Conservation (phyloP, 2,888 invertebrate genomes). For the Elysia crispata region DNA sequence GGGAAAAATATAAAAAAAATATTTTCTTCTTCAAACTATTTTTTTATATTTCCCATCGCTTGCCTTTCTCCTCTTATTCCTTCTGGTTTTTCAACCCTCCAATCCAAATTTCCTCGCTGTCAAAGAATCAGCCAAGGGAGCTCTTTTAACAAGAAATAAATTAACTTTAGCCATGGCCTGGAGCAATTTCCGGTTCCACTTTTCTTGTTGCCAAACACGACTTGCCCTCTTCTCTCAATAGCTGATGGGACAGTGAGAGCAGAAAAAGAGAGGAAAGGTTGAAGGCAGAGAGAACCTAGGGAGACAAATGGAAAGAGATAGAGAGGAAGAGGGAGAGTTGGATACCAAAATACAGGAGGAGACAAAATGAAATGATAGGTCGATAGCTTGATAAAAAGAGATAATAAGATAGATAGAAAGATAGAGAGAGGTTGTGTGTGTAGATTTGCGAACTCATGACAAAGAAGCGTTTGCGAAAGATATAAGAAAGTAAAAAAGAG, state of each 20-base stretch:
- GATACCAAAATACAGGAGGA: neutral
- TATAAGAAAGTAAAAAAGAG: too few relatives aligned
- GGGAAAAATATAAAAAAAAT: too few relatives aligned
- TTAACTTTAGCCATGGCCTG: neutral
- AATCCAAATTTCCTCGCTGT: too few relatives aligned
- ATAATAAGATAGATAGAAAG: neutral
- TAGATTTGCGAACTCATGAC: too few relatives aligned
- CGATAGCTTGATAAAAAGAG: neutral
- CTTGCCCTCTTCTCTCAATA: neutral
- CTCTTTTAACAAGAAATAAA: constrained; percentile 21
- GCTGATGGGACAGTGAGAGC: neutral
- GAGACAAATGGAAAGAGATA: neutral
- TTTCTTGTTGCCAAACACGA: neutral
- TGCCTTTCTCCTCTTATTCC: too few relatives aligned
- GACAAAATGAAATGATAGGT: neutral
- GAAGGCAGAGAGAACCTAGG: neutral
- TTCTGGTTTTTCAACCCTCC: too few relatives aligned
- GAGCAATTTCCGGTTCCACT: neutral
- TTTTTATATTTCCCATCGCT: too few relatives aligned
- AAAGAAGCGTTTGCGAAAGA: too few relatives aligned
- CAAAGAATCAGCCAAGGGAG: neutral
- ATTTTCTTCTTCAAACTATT: too few relatives aligned
- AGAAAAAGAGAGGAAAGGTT: neutral
- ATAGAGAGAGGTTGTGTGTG: neutral
- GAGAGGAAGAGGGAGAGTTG: neutral